Evolutionary conservation across 2,797 vertebrate species (phyloP), one percentile per base, ranked within the genome.

Genomic region (Avahi laniger): DNA sequence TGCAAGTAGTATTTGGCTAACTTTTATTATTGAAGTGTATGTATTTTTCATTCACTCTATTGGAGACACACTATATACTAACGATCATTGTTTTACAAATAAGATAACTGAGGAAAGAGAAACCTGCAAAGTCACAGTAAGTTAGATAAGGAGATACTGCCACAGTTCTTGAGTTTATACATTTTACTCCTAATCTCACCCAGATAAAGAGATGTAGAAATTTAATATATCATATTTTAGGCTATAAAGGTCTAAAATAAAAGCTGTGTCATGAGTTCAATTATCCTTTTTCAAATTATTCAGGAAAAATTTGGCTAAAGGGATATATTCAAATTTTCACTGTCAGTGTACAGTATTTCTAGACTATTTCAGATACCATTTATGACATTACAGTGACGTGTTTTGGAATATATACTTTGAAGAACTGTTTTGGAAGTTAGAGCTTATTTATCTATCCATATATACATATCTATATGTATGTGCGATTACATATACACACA

Each of bases 31-130:
- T 69, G 18, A 81, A 89, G 24, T 83, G 26, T 48, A 2, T 72
- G 1, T 15, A 72, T 22, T 67, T 95, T 18, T 88, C 38, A 57
- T 83, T 50, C 30, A 67, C 30, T 69, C 24, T 70, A 20, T 28
- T 57, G 41, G 41, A 80, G n/a, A 65, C 30, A n/a, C 18, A 26
- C 11, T 70, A 30, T 28, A 54, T 65, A 76, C 26, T 65, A 41
- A 22, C 96, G 96, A 69, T 80, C 17, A 72, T 38, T 87, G 48
- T 70, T 95, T 91, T 72, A 80, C n/a, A 35, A 81, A 83, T 50
- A 61, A 70, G 30, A 33, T 59, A 88, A 26, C 48, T 7, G 11
- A 92, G 69, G 38, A 91, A 95, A 96, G 28, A 43, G n/a, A 59
- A 81, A 69, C 22, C 35, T 26, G 41, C 9, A n/a, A 65, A 91